Evolutionary conservation across 2,888 invertebrate genomes (phyloP), one percentile per base, ranked within the genome.

Genomic region (Apocheima hispidaria): DNA sequence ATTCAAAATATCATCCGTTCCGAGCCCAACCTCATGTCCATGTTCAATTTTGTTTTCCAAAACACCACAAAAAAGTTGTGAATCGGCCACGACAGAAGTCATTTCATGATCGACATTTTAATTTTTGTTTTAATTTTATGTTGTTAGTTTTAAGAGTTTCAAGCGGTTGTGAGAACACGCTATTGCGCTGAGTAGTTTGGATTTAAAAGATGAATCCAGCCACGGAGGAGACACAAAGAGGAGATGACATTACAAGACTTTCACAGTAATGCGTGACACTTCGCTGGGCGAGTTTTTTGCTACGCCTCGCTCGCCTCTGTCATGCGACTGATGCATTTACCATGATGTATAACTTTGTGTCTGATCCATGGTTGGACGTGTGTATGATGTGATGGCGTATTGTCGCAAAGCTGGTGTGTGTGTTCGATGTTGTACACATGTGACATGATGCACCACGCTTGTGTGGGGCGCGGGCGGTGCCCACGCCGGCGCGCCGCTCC

Each of bases 391-490:
- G 12, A 69, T 68, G 71, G 73, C 75, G 78, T 71, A 69, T 78
- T 81, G 43, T 78, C 71, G 79, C 74, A 75, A 72, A 52, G 63
- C 79, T 77, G 83, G 71, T 88, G 79, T 77, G 79, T 77, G 76
- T 92, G 90, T 90, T 90, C 79, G 88, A 86, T 92, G 92, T 91
- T 91, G 92, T 91, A 78, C 84, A 83, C 86, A 79, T 78, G 88
- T 87, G 83, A 81, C 78, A 75, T 75, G 80, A 79, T 79, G 87
- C 88, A 86, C 82, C 82, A 79, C 80, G 88, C 88, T 87, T 86
- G 73, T 75, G 78, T 77, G 75, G 71, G 73, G 70, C 65, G 70
- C 60, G 63, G 51, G 69, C 66, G 57, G 30, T n/a, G n/a, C n/a
- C n/a, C n/a, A n/a, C 30, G 23, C 41, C 7, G 35, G 28, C 48